These are phyloP conservation scores for Cryptoblepharus egeriae DNA, from an alignment of 2,797 vertebrate species.

Conservation along the genomic window DNA sequence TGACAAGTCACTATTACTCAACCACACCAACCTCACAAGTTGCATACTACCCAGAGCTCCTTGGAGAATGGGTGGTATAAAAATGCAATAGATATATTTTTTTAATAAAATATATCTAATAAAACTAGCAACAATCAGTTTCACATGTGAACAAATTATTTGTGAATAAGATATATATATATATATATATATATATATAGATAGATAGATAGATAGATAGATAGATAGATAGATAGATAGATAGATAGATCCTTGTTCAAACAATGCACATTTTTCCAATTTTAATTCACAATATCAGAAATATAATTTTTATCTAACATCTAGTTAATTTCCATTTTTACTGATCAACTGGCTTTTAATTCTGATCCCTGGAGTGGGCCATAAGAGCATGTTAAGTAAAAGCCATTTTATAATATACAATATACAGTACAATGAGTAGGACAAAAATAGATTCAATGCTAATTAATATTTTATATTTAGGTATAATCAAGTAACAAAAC, in stretches of 20 bases:
- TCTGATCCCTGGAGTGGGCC: not conserved
- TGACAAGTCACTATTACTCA: too few relatives aligned
- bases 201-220: too few relatives aligned
- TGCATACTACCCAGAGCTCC: too few relatives aligned
- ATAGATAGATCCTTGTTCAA: conserved; percentile 29
- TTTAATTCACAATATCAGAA: not conserved
- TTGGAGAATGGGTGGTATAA: too few relatives aligned
- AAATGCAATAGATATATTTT: not conserved
- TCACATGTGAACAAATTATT: conserved; percentile 59
- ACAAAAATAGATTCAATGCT: conserved; percentile 79
- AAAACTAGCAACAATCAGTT: conserved; percentile 75
- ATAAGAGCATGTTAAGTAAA: conserved; percentile 53
- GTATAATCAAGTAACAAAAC: conserved; percentile 79
- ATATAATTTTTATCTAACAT: conserved; percentile 2
- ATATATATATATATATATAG: too few relatives aligned
- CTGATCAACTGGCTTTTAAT: conserved; percentile 24
- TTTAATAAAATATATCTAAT: conserved; percentile 71
- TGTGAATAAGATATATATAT: conserved; percentile 66
- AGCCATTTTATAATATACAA: conserved; percentile 66
- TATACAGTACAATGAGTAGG: conserved; percentile 74
- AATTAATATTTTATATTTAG: conserved; percentile 82
- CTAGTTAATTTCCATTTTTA: conserved; percentile 17
- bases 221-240: too few relatives aligned
- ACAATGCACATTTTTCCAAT: not conserved
- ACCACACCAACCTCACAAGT: too few relatives aligned